These are phyloP conservation scores for Hippocampus barbouri DNA, from an alignment of 2,113 vertebrate species.

Conservation along the genomic window DNA sequence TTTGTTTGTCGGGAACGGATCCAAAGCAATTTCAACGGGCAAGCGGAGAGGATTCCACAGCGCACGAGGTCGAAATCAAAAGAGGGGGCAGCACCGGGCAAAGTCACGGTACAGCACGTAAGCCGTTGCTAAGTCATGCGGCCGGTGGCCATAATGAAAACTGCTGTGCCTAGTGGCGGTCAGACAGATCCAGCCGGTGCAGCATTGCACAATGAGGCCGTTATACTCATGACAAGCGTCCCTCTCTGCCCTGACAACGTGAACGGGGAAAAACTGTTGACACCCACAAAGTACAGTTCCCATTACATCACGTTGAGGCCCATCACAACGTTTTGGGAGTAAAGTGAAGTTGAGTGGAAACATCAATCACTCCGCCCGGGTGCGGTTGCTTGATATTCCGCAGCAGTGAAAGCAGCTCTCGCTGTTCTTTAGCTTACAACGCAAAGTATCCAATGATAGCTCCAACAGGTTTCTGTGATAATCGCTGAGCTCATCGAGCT, in stretches of 20 bases:
- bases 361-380: slow-evolving; percentile 65
- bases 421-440: slow-evolving; percentile 12
- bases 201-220: slow-evolving; percentile 69
- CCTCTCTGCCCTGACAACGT: slow-evolving; percentile 61
- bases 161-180: slow-evolving; percentile 63
- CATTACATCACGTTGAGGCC: slow-evolving; percentile 72
- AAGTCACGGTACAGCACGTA: slow-evolving; percentile 55
- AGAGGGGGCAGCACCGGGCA: slow-evolving; percentile 45
- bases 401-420: slow-evolving; percentile 26
- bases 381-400: slow-evolving; percentile 58
- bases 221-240: slow-evolving; percentile 69
- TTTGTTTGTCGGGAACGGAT: slow-evolving; percentile 57
- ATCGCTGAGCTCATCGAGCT: slow-evolving; percentile 8
- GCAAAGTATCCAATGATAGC: slow-evolving; percentile 23
- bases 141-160: slow-evolving; percentile 73
- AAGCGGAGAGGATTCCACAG: slow-evolving; percentile 65
- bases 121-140: slow-evolving; percentile 63
- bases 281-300: slow-evolving; percentile 75
- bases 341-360: slow-evolving; percentile 63
- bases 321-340: slow-evolving; percentile 60
- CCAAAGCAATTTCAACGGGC: slow-evolving; percentile 70
- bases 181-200: slow-evolving; percentile 66
- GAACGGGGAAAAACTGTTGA: slow-evolving; percentile 70
- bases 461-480: slow-evolving; percentile 17
- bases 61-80: slow-evolving; percentile 63